Conservation (phyloP, 2,888 invertebrate genomes). For the Amblyteles armatorius region DNA sequence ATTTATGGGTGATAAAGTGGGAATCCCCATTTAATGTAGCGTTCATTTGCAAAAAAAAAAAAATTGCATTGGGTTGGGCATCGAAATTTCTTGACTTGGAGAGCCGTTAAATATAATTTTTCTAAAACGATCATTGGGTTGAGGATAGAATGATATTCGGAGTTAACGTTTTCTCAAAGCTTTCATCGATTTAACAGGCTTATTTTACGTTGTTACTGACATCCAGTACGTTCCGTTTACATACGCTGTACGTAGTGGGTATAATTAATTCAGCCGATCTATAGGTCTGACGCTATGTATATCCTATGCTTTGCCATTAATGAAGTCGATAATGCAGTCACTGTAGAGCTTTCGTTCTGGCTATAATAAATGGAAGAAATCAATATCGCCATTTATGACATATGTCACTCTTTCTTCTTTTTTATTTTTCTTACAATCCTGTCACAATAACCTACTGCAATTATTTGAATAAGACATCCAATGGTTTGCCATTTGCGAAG, state of each 20-base stretch:
- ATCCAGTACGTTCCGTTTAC: background rate
- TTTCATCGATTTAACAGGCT: background rate
- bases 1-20: too few species aligned
- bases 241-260: background rate
- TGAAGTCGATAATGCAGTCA: slow-evolving; percentile 15
- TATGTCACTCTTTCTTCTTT: background rate
- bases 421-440: background rate
- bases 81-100: background rate
- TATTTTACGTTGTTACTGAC: background rate
- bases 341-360: background rate
- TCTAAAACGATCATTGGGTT: background rate
- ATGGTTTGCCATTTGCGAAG: background rate
- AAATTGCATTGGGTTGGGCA: background rate
- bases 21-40: too few species aligned
- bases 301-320: background rate
- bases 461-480: background rate
- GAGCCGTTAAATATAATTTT: background rate
- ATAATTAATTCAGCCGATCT: slow-evolving; percentile 50
- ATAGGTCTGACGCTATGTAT: slow-evolving; percentile 3
- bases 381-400: background rate
- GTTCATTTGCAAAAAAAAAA: background rate
- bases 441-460: background rate
- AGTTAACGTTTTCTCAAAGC: background rate
- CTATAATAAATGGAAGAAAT: background rate
- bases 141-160: background rate